Evolutionary conservation across 1,140 invertebrate species (phyloP), one percentile per base, ranked within the genome.

Genomic region (Piezodorus guildinii): DNA sequence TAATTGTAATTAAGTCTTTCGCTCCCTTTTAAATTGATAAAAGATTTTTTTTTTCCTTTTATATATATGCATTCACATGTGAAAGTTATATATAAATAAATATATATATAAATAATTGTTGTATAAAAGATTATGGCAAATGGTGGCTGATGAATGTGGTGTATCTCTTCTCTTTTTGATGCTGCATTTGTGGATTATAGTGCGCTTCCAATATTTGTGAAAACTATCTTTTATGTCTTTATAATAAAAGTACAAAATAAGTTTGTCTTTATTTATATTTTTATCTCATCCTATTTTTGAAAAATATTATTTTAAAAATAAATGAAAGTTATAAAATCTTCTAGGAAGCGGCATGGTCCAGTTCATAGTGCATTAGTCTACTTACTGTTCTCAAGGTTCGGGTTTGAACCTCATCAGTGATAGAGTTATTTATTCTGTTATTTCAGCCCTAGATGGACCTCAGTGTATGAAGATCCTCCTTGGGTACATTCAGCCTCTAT

Each of bases 171-270:
- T 56, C 63, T 64, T 56, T 39, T 64, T 64, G 63, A 64, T 64
- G 63, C 63, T 64, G 63, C 44, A 49, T 64, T 64, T 64, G 63
- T 64, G 63, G 60, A 61, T 61, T 59, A 64, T 64, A 64, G 63
- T 64, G 63, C 63, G 63, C 63, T 64, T 64, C 63, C 63, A 64
- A 56, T 64, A 56, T 64, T 64, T 64, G 63, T 56, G 44, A 64
- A 64, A 64, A 51, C 34, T 64, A 64, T 64, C 63, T 64, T 64
- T 64, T 64, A 64, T 64, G 63, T 64, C 43, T 64, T 64, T 64
- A 60, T 64, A 64, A 64, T 64, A 64, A 64, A 64, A 64, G 17
- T n/a, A 23, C 25, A 25, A 46, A 62, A 46, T 49, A 51, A 62
- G 3, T 10, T 39, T 39, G 34, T 39, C 4, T 39, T 39, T 10